Percentiles rank a stretch among this genome's conserved stretches.
Evolutionary conservation across 2,113 vertebrate species (phyloP).

Genomic region (Rhizomys pruinosus): DNA sequence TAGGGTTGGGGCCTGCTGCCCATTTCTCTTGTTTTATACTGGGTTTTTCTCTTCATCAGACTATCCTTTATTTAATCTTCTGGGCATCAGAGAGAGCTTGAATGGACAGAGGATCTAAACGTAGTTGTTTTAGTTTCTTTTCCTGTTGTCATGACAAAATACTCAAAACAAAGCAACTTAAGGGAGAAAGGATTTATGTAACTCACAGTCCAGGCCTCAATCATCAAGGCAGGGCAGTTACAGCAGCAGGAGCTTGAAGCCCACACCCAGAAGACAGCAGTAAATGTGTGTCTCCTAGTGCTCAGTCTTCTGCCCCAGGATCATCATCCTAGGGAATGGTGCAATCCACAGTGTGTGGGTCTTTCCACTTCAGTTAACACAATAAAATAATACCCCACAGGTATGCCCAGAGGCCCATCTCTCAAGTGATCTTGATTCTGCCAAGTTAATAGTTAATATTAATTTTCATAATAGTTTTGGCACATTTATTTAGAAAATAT

Average conservation of each 20-base stretch:
- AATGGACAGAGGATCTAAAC: not conserved
- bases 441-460: not conserved
- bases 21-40: too few relatives aligned
- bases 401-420: not conserved
- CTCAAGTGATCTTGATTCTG: not conserved
- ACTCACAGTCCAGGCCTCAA: too few relatives aligned
- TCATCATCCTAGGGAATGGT: not conserved
- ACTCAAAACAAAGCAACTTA: not conserved
- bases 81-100: not conserved
- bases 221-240: too few relatives aligned
- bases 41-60: too few relatives aligned
- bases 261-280: not conserved
- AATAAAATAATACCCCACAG: not conserved
- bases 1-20: too few relatives aligned
- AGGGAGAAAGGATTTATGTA: not conserved
- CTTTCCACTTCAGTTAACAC: not conserved
- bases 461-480: not conserved
- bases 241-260: not conserved
- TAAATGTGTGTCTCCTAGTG: not conserved
- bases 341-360: not conserved
- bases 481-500: not conserved
- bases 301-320: not conserved
- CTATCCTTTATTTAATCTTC: not conserved
- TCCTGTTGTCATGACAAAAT: not conserved
- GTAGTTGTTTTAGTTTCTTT: not conserved